Base-by-base conservation (phyloP, 1,140 invertebrate species). In the Heliothis virescens region DNA sequence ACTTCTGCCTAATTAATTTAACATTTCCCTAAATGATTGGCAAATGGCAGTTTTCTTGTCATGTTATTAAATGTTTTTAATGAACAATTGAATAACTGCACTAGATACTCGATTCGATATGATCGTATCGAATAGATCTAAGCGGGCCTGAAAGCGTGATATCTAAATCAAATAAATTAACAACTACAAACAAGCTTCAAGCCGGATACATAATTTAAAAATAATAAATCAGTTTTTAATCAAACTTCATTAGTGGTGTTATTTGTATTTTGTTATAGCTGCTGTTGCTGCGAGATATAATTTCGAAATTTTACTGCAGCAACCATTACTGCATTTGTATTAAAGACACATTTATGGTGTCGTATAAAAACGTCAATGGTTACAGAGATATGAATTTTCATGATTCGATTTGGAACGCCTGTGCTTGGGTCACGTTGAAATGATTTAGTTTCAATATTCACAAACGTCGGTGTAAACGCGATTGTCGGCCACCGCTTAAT, bases 391-490 rank as follows among this genome's bases (percentile, higher is more conserved):
- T 60, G 18, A 76, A 76, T 76, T 63, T 65, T 76, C 74, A 76
- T 76, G 60, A 76, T 76, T 76, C 18, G n/a, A 59, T 48, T 72
- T 74, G 26, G 59, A 76, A 41, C 60, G 16, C 29, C 34, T 53
- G n/a, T 16, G 57, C 60, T 34, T 26, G 60, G 87, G 85, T 88
- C 86, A 90, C 85, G 87, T 87, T 86, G 86, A 86, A 90, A 90
- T 91, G 90, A 92, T 92, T 91, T 91, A 92, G 87, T 91, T 92
- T 89, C 90, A 90, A 91, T 91, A 90, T 82, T 81, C 82, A 81
- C 88, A 75, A 84, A 85, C 86, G 90, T 88, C 85, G 88, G 84
- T 76, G 87, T 89, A 89, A 89, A 90, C 86, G 87, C 85, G 84
- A 59, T 89, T 90, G 90, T 90, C 88, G 79, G 79, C 60, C 60